Percentiles rank a stretch among this genome's conserved stretches.
phyloP scores from a whole-genome alignment of 2,888 invertebrate species.

The Linyphia triangularis region DNA sequence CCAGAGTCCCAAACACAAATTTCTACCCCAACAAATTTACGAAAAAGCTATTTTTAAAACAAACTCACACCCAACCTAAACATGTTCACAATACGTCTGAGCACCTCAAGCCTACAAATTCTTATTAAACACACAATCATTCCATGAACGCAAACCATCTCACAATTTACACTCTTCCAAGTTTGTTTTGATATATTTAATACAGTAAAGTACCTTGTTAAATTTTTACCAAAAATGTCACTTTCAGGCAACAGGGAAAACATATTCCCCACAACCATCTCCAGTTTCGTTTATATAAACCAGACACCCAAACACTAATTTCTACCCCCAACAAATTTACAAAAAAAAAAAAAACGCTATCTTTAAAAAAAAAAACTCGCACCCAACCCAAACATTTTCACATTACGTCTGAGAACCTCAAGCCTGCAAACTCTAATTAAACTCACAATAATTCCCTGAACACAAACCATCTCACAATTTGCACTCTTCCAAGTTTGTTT shows the following conservation, averaged over 20 bases:
- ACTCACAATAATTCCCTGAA: not conserved
- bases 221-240: too few species aligned
- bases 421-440: not conserved
- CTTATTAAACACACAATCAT: not conserved
- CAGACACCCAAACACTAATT: too few species aligned
- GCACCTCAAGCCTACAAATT: not conserved
- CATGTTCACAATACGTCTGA: not conserved
- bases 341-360: too few species aligned
- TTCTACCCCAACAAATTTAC: too few species aligned
- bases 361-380: too few species aligned
- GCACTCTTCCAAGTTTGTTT: slow-evolving; percentile 41
- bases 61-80: not conserved
- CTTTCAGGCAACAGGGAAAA: too few species aligned
- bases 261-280: too few species aligned
- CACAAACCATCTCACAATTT: not conserved
- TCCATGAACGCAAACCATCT: not conserved
- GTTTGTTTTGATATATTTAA: slow-evolving; percentile 66
- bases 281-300: too few species aligned
- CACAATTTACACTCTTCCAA: not conserved
- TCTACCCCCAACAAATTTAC: too few species aligned
- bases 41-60: too few species aligned
- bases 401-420: not conserved
- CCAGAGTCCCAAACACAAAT: too few species aligned
- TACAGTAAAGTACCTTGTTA: too few species aligned
- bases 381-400: not conserved